Base-by-base conservation (phyloP, 2,113 vertebrate species). In the Daphoenositta chrysoptera region DNA sequence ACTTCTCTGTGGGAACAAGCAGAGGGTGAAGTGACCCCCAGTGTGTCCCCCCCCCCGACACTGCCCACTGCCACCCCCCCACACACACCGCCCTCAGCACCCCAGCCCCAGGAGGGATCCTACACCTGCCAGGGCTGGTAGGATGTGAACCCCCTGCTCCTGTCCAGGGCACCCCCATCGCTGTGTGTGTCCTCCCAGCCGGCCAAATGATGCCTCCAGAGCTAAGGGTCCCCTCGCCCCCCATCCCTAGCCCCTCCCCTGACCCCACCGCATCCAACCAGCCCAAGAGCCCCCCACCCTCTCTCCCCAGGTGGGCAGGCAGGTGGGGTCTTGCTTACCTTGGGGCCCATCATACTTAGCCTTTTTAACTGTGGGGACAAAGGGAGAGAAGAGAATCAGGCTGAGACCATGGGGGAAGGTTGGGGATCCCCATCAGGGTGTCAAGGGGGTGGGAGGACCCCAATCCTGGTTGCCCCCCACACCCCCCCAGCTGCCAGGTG, bases 291-390 rank as follows among this genome's bases (percentile, higher is more conserved):
- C 60, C 39, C 14, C 0, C 2, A 4, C 15, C 35, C 19, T 24
- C 11, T 47, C 23, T 40, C n/a, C 65, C 21, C 2, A 2, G 8
- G 26, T 24, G 28, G 48, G n/a, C 58, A 64, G 66, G 42, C 27
- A 87, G 50, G 42, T 30, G 48, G 35, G 63, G 31, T 19, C 26
- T 6, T 16, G 75, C 98, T 99, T 97, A 99, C 99, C 99, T 98
- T 99, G 99, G 37, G 99, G 98, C 97, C 99, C 99, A 83, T 99
- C 99, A n/a, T 99, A 99, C 97, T 99, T 99, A 96, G 98, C 99
- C 98, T 99, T 99, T 98, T 99, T 99, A 97, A 99, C 99, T 99
- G 95, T 0, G 0, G 58, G 42, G 31, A 95, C 31, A 95, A 63
- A 91, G 6, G 14, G n/a, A 90, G 45, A 39, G 76, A 56, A 86